Base-by-base conservation (phyloP, 2,113 vertebrate species). In the Crotalus viridis region DNA sequence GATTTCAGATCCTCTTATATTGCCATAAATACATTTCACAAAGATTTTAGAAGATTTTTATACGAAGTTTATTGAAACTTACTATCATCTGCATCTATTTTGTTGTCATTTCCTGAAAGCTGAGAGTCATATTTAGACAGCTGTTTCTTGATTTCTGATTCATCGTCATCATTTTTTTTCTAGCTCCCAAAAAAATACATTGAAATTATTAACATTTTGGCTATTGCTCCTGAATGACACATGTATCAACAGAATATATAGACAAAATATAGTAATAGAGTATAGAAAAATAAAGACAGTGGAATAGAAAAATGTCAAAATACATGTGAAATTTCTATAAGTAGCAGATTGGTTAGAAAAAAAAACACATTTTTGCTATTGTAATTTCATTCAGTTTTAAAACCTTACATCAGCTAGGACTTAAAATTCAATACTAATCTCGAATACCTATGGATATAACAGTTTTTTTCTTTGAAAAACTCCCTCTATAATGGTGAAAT, bases 161-260 rank as follows among this genome's bases (percentile, higher is more conserved):
- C 98, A 90, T 99, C 98, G 90, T 98, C 98, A 94, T 99, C 98
- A 92, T 92, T 97, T 96, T 98, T 99, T 97, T 99, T 99, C 96
- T 99, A 98, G 95, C 97, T 97, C 24, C 89, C 96, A 94, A 69
- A 96, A 97, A 96, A 96, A 19, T 57, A 95, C 95, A 96, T 92
- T 0, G 9, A 90, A 59, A 48, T 86, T 85, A 57, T 64, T 64
- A 46, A 81, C 33, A n/a, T 89, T 92, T 85, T 39, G 85, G 24
- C 13, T 22, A 64, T 13, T 19, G 5, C 6, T 64, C 46, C 61
- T 64, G 10, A 92, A 92, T 61, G 10, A n/a, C 24, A 85, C 28
- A 52, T 52, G 85, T 6, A 43, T 59, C 61, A 56, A 10, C 61
- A 33, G 12, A 86, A 86, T 48, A 51, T 51, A 51, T 9, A 51